These are phyloP conservation scores for Bradypodion pumilum DNA, from an alignment of 2,797 vertebrate genomes.

Conservation along the genomic window DNA sequence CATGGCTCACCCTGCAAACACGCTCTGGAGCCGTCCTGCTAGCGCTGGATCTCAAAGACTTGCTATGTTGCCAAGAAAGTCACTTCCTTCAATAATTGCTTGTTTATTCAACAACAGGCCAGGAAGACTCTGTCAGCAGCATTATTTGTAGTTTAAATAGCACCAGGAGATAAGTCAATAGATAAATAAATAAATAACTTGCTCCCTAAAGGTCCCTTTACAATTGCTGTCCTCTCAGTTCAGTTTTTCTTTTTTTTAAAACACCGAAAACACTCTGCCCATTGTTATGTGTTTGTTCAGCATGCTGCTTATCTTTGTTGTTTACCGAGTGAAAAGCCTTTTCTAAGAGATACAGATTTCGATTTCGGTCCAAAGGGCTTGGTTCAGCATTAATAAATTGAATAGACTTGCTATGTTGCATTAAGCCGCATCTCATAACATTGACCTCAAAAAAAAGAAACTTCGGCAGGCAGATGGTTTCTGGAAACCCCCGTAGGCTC, in stretches of 20 bases:
- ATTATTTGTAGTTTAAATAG: background rate
- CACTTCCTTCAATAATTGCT: background rate
- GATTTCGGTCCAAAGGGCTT: background rate
- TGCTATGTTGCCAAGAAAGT: background rate
- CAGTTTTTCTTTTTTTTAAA: background rate
- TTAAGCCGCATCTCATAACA: background rate
- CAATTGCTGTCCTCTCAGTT: background rate
- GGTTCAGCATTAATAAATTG: background rate
- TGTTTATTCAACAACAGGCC: background rate
- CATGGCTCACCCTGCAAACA: no score
- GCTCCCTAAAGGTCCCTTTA: background rate
- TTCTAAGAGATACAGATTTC: background rate
- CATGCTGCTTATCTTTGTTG: background rate
- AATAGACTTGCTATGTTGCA: background rate
- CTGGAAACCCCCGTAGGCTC: no score
- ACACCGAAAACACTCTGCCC: background rate
- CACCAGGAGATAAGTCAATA: background rate
- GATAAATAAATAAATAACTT: background rate
- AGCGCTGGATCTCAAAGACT: no score
- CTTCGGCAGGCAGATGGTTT: background rate
- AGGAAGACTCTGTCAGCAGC: background rate
- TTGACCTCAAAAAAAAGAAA: background rate
- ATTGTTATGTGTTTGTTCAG: background rate
- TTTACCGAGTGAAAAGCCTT: background rate
- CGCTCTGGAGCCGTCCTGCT: no score